Evolutionary conservation across 1,140 invertebrate species (phyloP), one percentile per base, ranked within the genome.

Genomic region (Zophobas morio): DNA sequence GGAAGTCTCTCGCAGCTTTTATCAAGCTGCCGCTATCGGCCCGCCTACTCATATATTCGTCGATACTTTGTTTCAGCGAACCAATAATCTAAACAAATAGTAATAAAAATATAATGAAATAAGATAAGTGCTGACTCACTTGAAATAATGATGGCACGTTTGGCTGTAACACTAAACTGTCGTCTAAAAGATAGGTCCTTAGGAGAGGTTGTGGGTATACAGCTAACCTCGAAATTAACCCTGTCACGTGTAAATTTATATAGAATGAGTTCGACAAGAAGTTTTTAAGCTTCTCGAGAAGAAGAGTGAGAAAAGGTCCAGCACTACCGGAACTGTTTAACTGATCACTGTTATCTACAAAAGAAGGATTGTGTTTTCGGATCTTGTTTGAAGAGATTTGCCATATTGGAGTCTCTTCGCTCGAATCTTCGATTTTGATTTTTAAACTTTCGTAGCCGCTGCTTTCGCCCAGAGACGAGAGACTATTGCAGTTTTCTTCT

Each of bases 101-200:
- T 36, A 42, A 8, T 47, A 66, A 57, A n/a, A 77, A 72, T 60
- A 34, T 33, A 37, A 6, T 6, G 20, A 63, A 63, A 70, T 5
- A 20, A 20, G 20, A 20, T 20, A 60, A 47, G n/a, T 33, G 39
- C 40, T 72, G 53, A 39, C 77, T 85, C 82, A 97, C 96, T 90
- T 97, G 96, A 87, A 95, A 94, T 66, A 99, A 88, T 20, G 96
- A 97, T 84, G 95, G 94, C 79, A 98, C 94, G 82, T 94, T 94
- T 1, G 96, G 95, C 84, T 97, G 96, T 82, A 97, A 92, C 70
- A 96, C 93, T 70, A 97, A 91, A 74, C 93, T 94, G 77, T 96
- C 92, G 84, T 96, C 96, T 6, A 99, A 88, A 37, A 99, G 87
- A 85, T 98, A 93, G 0, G 96, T 95, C 60, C 94, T 91, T 4